A percentile compares a stretch with the other conserved stretches of the same genome.
Conservation (phyloP, 1,140 invertebrate genomes). For the Babylonia areolata region DNA sequence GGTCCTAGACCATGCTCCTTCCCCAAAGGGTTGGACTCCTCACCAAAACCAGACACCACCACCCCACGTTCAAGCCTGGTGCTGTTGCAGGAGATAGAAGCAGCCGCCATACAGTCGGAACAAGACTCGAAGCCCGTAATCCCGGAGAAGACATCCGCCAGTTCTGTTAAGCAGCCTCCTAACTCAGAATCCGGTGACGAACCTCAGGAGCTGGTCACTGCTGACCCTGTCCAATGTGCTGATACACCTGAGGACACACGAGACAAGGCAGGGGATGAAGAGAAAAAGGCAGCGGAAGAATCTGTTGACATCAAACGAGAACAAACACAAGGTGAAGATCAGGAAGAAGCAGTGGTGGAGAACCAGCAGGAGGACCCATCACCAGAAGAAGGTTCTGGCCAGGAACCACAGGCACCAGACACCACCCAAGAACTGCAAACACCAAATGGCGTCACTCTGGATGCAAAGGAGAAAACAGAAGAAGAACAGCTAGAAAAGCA, state of each 20-base stretch:
- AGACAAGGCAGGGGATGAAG: not conserved
- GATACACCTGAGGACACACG: not conserved
- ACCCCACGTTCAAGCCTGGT: conserved; percentile 15
- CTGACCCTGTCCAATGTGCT: not conserved
- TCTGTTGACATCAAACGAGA: not conserved
- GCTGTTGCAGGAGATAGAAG: conserved; percentile 33
- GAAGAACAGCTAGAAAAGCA: not conserved
- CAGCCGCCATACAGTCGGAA: not conserved
- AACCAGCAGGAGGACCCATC: not conserved
- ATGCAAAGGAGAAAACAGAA: not conserved
- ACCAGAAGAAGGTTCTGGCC: not conserved
- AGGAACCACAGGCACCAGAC: not conserved
- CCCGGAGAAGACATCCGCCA: not conserved
- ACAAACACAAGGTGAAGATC: not conserved
- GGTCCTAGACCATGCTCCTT: not conserved
- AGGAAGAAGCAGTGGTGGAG: not conserved
- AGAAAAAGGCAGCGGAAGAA: not conserved
- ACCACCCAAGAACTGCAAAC: not conserved
- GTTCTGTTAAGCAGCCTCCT: not conserved
- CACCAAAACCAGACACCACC: not conserved
- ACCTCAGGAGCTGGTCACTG: not conserved
- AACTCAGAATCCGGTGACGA: not conserved
- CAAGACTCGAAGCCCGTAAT: not conserved
- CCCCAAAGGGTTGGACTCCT: not conserved
- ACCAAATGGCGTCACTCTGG: not conserved